A percentile compares a stretch with the other conserved stretches of the same genome.
Evolutionary conservation across 2,113 vertebrate species (phyloP).

Genomic region (Chloebia gouldiae): DNA sequence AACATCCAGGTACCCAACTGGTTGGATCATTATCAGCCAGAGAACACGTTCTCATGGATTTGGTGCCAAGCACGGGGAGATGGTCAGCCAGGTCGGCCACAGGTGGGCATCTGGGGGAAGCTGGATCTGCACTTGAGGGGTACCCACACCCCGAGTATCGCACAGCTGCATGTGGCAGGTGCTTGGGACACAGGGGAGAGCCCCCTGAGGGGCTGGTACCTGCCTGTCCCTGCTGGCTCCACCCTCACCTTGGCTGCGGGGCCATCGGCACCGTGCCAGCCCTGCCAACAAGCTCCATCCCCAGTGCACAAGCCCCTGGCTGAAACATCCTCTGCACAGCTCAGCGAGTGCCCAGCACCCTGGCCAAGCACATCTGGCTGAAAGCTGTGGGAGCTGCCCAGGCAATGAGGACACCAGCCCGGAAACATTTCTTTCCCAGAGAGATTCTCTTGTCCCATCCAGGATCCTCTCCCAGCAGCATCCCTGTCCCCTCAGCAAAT

Average conservation of each 20-base stretch:
- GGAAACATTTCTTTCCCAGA: not conserved
- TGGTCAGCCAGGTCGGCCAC: fast-evolving
- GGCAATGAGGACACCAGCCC: slow-evolving; percentile 22
- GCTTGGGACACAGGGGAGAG: fast-evolving
- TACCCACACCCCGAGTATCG: fast-evolving
- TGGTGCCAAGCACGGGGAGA: not conserved
- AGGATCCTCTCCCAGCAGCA: not conserved
- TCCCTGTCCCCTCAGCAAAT: not conserved
- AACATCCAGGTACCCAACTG: not conserved
- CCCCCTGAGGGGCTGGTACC: not conserved
- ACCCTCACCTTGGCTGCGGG: not conserved
- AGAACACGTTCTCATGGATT: fast-evolving
- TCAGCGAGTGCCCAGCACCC: not conserved
- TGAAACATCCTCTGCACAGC: not conserved
- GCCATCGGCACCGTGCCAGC: fast-evolving
- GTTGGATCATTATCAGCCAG: not conserved
- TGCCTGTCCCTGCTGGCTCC: fast-evolving
- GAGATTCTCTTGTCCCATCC: not conserved
- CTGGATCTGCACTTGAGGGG: fast-evolving
- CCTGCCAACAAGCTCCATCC: fast-evolving
- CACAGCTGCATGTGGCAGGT: not conserved
- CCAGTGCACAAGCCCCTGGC: fast-evolving
- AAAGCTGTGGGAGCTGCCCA: slow-evolving; percentile 54
- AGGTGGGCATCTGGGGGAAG: not conserved
- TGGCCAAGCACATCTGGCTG: slow-evolving; percentile 35